Evolutionary conservation across 35 echinoderm and acorn worm genomes (phyloP).

Genomic region (Apostichopus japonicus): DNA sequence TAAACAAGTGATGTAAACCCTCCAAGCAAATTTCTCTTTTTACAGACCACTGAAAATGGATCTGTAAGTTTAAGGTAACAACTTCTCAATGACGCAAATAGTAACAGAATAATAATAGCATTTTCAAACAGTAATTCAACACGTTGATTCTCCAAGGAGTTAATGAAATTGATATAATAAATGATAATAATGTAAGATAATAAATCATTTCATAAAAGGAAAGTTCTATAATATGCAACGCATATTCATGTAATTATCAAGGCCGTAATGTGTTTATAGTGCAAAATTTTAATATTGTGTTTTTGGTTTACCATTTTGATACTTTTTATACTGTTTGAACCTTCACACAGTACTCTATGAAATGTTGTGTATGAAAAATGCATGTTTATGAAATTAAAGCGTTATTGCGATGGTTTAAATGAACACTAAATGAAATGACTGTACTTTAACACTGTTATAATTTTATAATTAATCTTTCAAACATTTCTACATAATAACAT

Average conservation of each 20-base stretch:
- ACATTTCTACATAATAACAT: no score
- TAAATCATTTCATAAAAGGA: background rate
- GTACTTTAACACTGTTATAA: no score
- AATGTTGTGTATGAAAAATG: no score
- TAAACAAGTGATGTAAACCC: constrained; percentile 6
- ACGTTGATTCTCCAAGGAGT: background rate
- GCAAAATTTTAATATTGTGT: no score
- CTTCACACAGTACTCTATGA: no score
- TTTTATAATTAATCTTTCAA: no score
- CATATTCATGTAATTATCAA: background rate
- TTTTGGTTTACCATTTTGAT: no score
- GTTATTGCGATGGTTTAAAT: no score
- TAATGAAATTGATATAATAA: background rate
- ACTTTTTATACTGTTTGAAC: no score
- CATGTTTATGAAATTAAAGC: no score
- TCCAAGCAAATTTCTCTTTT: constrained; percentile 4
- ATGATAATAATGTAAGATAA: background rate
- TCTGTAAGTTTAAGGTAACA: constrained; percentile 5
- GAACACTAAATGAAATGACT: no score
- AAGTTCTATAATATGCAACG: background rate
- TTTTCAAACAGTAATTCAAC: background rate
- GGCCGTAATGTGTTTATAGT: background rate
- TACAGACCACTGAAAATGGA: background rate
- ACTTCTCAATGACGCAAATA: background rate
- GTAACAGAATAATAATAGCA: background rate